A percentile compares a stretch with the other conserved stretches of the same genome.
phyloP scores from a whole-genome alignment of 2,888 invertebrate genomes.

The Coelogynopora nodosa region DNA sequence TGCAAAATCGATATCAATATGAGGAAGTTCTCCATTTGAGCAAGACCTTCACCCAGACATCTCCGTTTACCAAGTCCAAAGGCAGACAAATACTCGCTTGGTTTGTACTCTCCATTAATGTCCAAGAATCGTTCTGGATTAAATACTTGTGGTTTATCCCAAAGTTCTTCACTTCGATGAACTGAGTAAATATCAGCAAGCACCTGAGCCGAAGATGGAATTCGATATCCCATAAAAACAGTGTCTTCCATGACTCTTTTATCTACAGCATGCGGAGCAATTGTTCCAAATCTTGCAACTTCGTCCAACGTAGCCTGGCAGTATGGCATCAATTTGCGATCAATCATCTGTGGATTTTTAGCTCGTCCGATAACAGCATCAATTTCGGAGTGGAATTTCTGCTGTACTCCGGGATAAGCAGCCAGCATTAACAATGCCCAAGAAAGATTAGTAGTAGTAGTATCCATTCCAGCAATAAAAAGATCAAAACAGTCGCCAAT shows the following conservation, averaged over 20 bases:
- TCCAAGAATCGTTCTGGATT: slow-evolving; percentile 29
- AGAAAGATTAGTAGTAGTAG: slow-evolving; percentile 32
- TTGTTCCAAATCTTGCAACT: neutral
- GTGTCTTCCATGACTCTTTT: neutral
- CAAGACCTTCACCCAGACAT: slow-evolving; percentile 34
- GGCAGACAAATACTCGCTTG: slow-evolving; percentile 11
- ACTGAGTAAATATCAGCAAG: neutral
- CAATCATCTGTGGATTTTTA: neutral
- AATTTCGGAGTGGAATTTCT: slow-evolving; percentile 3
- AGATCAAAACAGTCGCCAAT: slow-evolving; percentile 37
- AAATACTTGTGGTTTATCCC: slow-evolving; percentile 23
- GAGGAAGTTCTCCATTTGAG: neutral
- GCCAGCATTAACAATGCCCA: slow-evolving; percentile 22
- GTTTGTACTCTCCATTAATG: neutral
- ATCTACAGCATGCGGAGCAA: slow-evolving; percentile 8
- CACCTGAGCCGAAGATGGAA: neutral
- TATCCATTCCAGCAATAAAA: slow-evolving; percentile 38
- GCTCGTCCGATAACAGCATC: neutral
- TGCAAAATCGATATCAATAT: neutral
- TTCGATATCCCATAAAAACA: slow-evolving; percentile 2
- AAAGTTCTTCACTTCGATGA: neutral
- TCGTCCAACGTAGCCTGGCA: slow-evolving; percentile 35
- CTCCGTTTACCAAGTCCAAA: slow-evolving; percentile 37
- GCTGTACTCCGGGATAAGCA: slow-evolving; percentile 4
- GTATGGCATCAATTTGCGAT: slow-evolving; percentile 15